Evolutionary conservation across 2,888 invertebrate species (phyloP), one percentile per base, ranked within the genome.

Genomic region (Gandaritis pyraliata): DNA sequence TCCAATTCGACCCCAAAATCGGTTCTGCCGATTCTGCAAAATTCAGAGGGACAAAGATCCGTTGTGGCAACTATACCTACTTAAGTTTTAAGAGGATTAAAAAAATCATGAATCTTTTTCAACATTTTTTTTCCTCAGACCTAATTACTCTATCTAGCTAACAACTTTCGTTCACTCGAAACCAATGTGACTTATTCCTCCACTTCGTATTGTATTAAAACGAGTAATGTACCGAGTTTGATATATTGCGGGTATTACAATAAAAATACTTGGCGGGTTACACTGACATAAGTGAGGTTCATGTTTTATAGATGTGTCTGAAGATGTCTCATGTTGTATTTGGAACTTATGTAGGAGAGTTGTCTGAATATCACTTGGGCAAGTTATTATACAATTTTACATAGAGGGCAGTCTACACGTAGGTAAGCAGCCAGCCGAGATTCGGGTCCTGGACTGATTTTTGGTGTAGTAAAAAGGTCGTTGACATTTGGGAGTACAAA

Each of bases 121-220:
- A 23, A 23, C 23, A 23, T 23, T 23, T n/a, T n/a, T n/a, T 46
- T 45, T 29, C 23, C 4, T 46, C 29, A 33, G 33, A 33, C 33
- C 33, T 23, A 23, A 23, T 18, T 29, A 43, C n/a, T 30, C 18
- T 54, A 46, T 18, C 33, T 38, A 41, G n/a, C n/a, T n/a, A n/a
- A n/a, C n/a, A n/a, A 16, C 33, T 56, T 53, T 53, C 23, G 33
- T 30, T n/a, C n/a, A 43, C 2, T 29, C n/a, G 16, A 12, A 63
- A 61, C 58, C 61, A 61, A 61, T 64, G 66, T 57, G 45, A 43
- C 29, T 49, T 59, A 59, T 61, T 46, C n/a, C 57, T 52, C 46
- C 47, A 46, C 13, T 47, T 38, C n/a, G 29, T 58, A 56, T 61
- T 59, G 30, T 60, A 64, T 61, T 49, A 58, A 59, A 58, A 48